Percentiles rank a stretch among this genome's conserved stretches.
Evolutionary conservation across 1,140 invertebrate genomes (phyloP).

Genomic region (Globodera ellingtonae): DNA sequence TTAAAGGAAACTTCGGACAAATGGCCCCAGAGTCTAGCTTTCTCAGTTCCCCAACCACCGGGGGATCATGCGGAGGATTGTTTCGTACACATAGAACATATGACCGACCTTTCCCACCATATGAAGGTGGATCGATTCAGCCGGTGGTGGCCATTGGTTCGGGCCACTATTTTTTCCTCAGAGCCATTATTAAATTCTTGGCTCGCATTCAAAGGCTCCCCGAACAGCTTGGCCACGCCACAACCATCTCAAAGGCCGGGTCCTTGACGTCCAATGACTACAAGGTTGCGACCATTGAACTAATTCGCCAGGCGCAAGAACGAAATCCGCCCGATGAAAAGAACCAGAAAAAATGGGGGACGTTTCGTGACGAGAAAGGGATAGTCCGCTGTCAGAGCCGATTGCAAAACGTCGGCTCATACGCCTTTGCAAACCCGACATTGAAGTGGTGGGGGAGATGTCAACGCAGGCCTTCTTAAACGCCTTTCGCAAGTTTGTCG

Average conservation of each 20-base stretch:
- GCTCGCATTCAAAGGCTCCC: accelerated
- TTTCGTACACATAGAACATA: no score
- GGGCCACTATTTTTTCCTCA: no score
- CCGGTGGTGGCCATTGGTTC: no score
- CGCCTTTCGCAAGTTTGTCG: constrained; percentile 11
- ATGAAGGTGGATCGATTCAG: no score
- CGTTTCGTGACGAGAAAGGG: neutral
- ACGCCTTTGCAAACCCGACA: constrained; percentile 7
- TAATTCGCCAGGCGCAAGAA: neutral
- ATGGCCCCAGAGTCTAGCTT: no score
- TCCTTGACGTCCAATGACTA: neutral
- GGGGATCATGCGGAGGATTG: no score
- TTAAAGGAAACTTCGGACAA: no score
- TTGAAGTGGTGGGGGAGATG: constrained; percentile 1
- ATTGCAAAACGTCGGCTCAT: neutral
- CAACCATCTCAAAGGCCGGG: neutral
- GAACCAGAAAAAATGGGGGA: neutral
- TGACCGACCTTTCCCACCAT: no score
- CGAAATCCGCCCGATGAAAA: neutral
- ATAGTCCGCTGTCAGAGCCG: neutral
- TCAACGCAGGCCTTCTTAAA: neutral
- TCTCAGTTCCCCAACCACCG: no score
- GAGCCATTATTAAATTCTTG: no score
- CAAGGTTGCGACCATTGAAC: neutral
- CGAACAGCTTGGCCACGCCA: no score